Evolutionary conservation across 2,113 vertebrate genomes (phyloP), one percentile per base, ranked within the genome.

Genomic region (Psettodes erumei): DNA sequence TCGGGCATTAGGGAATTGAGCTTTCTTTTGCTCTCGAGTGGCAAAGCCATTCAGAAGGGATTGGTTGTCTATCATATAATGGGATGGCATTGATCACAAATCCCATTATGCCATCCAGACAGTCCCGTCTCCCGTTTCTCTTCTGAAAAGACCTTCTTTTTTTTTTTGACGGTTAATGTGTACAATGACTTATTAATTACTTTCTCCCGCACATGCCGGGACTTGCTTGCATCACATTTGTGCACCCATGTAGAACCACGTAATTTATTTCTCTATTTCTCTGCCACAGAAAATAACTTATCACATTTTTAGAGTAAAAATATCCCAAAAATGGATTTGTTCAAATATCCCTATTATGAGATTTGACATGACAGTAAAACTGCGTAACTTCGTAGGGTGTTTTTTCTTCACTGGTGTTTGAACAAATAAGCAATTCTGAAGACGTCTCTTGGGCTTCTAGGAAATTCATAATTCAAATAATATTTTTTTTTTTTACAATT

Each of bases 21-120:
- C 60, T 47, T 62, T 32, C 42, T 68, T 76, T 40, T 61, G 58
- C 68, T 72, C 47, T 21, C 32, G 32, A 72, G 56, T 48, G 51
- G 53, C 55, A 11, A 45, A 68, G 62, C 32, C 71, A 15, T 60
- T 80, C 35, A 67, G 48, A 21, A 8, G 25, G 63, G 78, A 71
- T 77, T 71, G 76, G 21, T 78, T 40, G 61, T 45, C 67, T 48
- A n/a, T 71, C 82, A 61, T 67, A 61, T 73, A 69, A 73, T 81
- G 66, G 50, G 68, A 83, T 30, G 58, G 58, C 79, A 75, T 75
- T 79, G 75, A 79, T 89, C 78, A 71, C 12, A 38, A 70, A 88
- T 83, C 60, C 59, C 59, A 77, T 89, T 68, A 67, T 56, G 53
- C 33, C 33, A 63, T 32, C 77, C 56, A 60, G 75, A 63, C 62